Conservation (phyloP, 2,797 vertebrate species). For the Aulostomus chinensis region DNA sequence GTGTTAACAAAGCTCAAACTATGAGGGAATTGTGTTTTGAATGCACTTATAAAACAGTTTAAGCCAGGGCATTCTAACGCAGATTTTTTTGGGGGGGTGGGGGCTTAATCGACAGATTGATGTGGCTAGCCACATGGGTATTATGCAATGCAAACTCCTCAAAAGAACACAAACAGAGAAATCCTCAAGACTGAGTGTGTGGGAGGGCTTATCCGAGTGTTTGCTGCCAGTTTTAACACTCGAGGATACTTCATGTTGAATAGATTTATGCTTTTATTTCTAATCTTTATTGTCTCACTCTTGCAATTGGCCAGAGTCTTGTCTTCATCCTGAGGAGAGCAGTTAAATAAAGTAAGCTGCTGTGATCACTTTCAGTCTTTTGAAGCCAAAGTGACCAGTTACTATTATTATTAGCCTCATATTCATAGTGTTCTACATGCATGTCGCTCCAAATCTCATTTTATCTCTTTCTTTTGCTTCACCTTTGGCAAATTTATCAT, state of each 20-base stretch:
- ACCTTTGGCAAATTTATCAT: slow-evolving; percentile 10
- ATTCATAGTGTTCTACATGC: slow-evolving; percentile 9
- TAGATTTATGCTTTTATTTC: slow-evolving; percentile 73
- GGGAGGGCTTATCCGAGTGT: slow-evolving; percentile 78
- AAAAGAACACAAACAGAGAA: slow-evolving; percentile 69
- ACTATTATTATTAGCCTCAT: neutral
- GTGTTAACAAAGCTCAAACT: slow-evolving; percentile 66
- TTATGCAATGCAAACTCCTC: slow-evolving; percentile 72
- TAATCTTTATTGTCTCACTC: slow-evolving; percentile 63
- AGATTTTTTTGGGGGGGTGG: slow-evolving; percentile 45
- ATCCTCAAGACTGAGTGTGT: slow-evolving; percentile 74
- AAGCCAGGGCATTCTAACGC: slow-evolving; percentile 58
- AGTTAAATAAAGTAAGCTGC: slow-evolving; percentile 45
- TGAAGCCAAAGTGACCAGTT: slow-evolving; percentile 6
- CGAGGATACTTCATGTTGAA: slow-evolving; percentile 64
- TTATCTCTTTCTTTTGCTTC: slow-evolving; percentile 4
- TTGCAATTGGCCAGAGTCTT: slow-evolving; percentile 46
- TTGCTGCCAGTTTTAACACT: slow-evolving; percentile 68
- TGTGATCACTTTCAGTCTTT: slow-evolving; percentile 31
- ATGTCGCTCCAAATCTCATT: no score
- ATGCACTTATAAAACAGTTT: slow-evolving; percentile 51
- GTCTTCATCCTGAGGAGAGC: slow-evolving; percentile 58
- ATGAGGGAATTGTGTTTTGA: slow-evolving; percentile 66
- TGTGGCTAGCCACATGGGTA: slow-evolving; percentile 60
- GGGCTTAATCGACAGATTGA: slow-evolving; percentile 76